Evolutionary conservation across 2,888 invertebrate genomes (phyloP), one percentile per base, ranked within the genome.

Genomic region (Harpalus rubripes): DNA sequence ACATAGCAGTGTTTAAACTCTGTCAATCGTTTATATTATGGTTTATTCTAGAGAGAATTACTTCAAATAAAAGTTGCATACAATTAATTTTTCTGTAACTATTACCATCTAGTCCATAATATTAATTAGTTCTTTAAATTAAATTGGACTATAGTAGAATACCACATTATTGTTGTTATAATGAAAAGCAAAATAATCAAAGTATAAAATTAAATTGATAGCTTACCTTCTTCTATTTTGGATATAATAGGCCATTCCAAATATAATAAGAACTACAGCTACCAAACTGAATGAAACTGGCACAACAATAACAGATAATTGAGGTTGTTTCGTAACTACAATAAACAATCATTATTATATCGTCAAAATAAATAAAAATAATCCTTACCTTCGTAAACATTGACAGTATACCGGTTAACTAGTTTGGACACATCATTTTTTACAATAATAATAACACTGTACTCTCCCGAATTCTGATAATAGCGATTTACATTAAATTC

Each of bases 281-380:
- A 96, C 93, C 81, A 97, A 92, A 86, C 96, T 95, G 90, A 96
- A 97, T 41, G 95, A 93, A 18, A 98, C 96, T 1, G 98, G 98
- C 58, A 98, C 96, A 81, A 97, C 95, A 52, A 98, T 96, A 3
- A 97, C 96, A 0, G 97, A 97, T 80, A 98, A 91, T 90, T 97
- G 97, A 0, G 96, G 94, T 89, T 96, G 95, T 86, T 94, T 94
- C 56, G 94, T 94, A 39, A 94, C 97, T 96, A 91, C 18, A 18
- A 74, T 44, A 32, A 52, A 52, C 41, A 82, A 83, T 80, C 68
- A 79, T 26, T 84, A 81, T 41, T 26, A 18, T 84, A 80, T 87
- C n/a, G 68, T 80, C 81, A 58, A 63, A 85, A 80, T 79, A 74
- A 10, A 63, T 52, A 22, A 22, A 39, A 39, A 61, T 44, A 56